Evolutionary conservation across 2,888 invertebrate genomes (phyloP).

Genomic region (Scotopteryx bipunctaria): DNA sequence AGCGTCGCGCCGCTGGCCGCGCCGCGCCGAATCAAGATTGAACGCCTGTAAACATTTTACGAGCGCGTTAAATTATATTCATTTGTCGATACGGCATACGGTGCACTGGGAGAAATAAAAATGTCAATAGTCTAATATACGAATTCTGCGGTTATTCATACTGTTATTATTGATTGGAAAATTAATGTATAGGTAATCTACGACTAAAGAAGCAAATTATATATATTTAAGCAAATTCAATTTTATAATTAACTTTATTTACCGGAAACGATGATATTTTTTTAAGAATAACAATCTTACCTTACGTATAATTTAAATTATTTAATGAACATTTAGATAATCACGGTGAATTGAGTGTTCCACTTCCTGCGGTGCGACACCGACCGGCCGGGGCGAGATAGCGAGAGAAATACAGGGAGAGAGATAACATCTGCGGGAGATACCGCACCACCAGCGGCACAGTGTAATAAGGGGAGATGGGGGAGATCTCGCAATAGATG

Average conservation of each 20-base stretch:
- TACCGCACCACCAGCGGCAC: neutral
- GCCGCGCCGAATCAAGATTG: slow-evolving; percentile 49
- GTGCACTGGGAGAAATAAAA: slow-evolving; percentile 19
- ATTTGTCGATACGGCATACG: slow-evolving; percentile 35
- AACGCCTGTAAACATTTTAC: slow-evolving; percentile 53
- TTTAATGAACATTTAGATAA: too few relatives aligned
- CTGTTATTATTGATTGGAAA: too few relatives aligned
- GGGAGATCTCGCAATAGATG: slow-evolving; percentile 20
- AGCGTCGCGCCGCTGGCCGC: slow-evolving; percentile 30
- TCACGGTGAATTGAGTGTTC: too few relatives aligned
- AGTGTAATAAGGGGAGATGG: slow-evolving; percentile 7
- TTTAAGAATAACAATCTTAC: too few relatives aligned
- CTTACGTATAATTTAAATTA: too few relatives aligned
- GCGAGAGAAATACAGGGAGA: slow-evolving; percentile 5
- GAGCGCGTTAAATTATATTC: slow-evolving; percentile 46
- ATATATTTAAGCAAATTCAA: too few relatives aligned
- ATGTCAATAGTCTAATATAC: too few relatives aligned
- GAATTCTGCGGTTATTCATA: too few relatives aligned
- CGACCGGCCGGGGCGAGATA: slow-evolving; percentile 9
- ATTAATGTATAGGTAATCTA: too few relatives aligned
- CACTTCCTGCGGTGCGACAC: slow-evolving; percentile 1
- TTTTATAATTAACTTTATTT: too few relatives aligned
- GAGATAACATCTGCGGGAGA: slow-evolving; percentile 13
- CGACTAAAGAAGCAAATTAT: too few relatives aligned
- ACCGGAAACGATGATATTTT: too few relatives aligned